phyloP scores from a whole-genome alignment of 2,113 vertebrate species.

The Myiopsitta monachus region DNA sequence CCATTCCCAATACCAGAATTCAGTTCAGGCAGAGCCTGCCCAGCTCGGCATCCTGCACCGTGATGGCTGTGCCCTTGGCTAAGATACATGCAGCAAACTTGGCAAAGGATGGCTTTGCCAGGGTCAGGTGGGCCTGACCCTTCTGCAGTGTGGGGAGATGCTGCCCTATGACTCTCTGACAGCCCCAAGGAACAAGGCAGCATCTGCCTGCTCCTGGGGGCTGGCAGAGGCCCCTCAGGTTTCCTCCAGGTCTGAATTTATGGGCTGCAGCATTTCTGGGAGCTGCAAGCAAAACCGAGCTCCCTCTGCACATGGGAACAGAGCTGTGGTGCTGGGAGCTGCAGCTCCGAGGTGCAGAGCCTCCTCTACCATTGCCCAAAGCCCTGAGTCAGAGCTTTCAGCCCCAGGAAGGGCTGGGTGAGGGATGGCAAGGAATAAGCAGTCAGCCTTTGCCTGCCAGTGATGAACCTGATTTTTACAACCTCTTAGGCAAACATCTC shows the following conservation, averaged over 20 bases:
- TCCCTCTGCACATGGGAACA: neutral
- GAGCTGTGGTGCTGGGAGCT: neutral
- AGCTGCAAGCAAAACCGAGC: neutral
- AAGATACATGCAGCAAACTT: fast-evolving
- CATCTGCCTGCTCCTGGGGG: neutral
- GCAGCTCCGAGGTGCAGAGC: fast-evolving
- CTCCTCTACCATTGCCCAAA: neutral
- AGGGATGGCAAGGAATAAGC: neutral
- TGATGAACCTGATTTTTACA: neutral
- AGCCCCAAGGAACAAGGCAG: neutral
- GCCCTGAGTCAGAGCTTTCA: constrained; percentile 19
- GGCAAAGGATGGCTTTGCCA: neutral
- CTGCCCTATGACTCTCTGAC: fast-evolving
- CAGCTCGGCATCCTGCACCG: neutral
- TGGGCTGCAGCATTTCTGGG: neutral
- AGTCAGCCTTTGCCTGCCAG: neutral
- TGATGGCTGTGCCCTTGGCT: neutral
- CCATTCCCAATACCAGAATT: fast-evolving
- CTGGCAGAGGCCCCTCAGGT: neutral
- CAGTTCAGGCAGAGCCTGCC: neutral
- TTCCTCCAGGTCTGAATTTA: neutral
- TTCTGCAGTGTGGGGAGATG: fast-evolving
- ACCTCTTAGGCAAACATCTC: neutral
- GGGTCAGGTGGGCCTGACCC: neutral
- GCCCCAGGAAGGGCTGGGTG: neutral